These are phyloP conservation scores for Notodonta dromedarius DNA, from an alignment of 2,888 invertebrate species.

Conservation along the genomic window DNA sequence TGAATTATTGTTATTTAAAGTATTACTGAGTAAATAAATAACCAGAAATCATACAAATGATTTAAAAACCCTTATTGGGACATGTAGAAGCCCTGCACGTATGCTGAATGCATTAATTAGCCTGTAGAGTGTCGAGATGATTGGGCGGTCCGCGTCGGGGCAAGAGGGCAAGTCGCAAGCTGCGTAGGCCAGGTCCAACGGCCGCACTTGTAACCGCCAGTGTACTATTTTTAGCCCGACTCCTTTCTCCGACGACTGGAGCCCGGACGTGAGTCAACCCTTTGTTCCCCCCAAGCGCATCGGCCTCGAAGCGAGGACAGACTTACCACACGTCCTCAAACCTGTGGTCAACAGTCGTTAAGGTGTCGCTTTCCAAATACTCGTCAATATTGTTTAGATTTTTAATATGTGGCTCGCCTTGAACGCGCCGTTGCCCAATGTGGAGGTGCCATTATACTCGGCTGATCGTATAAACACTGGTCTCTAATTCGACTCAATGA, in stretches of 20 bases:
- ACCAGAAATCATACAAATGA: background rate
- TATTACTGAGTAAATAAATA: background rate
- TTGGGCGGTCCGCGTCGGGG: slow-evolving; percentile 45
- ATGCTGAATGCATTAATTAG: slow-evolving; percentile 32
- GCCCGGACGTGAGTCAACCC: slow-evolving; percentile 78
- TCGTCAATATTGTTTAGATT: slow-evolving; percentile 67
- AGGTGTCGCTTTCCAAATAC: slow-evolving; percentile 69
- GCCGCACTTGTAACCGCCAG: slow-evolving; percentile 65
- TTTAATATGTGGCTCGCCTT: slow-evolving; percentile 75
- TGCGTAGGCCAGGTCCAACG: slow-evolving; percentile 71
- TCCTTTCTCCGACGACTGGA: slow-evolving; percentile 70
- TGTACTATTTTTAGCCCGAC: slow-evolving; percentile 71
- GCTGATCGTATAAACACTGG: slow-evolving; percentile 56
- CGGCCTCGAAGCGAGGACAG: slow-evolving; percentile 58
- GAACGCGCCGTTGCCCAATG: slow-evolving; percentile 68
- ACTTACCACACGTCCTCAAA: slow-evolving; percentile 31
- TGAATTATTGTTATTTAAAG: background rate
- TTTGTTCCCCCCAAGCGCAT: slow-evolving; percentile 67
- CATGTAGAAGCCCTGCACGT: slow-evolving; percentile 41
- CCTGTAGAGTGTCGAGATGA: slow-evolving; percentile 35
- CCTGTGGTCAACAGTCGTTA: slow-evolving; percentile 50
- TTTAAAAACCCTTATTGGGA: slow-evolving; percentile 17
- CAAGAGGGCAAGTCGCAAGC: slow-evolving; percentile 55
- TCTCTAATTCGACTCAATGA: slow-evolving; percentile 61
- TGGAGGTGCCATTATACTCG: slow-evolving; percentile 64